Evolutionary conservation across 1,140 invertebrate species (phyloP).

Genomic region (Nymphalis io): DNA sequence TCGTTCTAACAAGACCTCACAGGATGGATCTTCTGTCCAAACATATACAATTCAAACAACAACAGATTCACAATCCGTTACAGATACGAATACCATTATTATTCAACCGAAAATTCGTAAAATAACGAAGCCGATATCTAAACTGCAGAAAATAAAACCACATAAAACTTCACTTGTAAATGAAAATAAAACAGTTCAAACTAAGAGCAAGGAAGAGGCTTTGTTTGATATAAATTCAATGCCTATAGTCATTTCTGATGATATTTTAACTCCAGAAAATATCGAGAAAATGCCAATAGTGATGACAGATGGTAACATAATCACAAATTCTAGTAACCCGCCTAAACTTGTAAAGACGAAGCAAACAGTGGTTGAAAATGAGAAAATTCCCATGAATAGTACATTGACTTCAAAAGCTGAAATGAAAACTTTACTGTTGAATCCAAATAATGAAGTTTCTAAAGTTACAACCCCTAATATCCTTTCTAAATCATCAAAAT

Average conservation of each 20-base stretch:
- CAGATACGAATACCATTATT: constrained; percentile 62
- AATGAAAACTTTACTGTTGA: constrained; percentile 67
- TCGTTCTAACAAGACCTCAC: constrained; percentile 52
- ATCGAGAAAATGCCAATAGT: constrained; percentile 86
- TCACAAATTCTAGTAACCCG: constrained; percentile 53
- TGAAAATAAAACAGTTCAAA: constrained; percentile 49
- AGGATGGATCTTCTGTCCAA: constrained; percentile 67
- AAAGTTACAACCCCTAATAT: constrained; percentile 77
- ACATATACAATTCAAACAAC: constrained; percentile 74
- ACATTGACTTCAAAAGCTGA: constrained; percentile 56
- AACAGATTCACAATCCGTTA: constrained; percentile 44
- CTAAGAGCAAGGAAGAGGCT: constrained; percentile 68
- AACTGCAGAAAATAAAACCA: constrained; percentile 65
- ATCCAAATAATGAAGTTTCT: constrained; percentile 54
- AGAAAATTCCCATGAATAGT: constrained; percentile 57
- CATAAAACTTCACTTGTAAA: constrained; percentile 50
- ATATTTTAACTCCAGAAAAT: constrained; percentile 80
- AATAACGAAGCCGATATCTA: constrained; percentile 56
- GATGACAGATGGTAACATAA: constrained; percentile 81
- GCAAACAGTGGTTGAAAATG: constrained; percentile 51
- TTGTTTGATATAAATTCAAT: constrained; percentile 87
- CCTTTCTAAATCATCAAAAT: constrained; percentile 75
- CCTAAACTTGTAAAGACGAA: constrained; percentile 66
- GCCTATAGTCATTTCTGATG: constrained; percentile 86
- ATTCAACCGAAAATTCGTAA: constrained; percentile 69